phyloP scores from a whole-genome alignment of 1,140 invertebrate genomes.

The Berghia stephanieae region DNA sequence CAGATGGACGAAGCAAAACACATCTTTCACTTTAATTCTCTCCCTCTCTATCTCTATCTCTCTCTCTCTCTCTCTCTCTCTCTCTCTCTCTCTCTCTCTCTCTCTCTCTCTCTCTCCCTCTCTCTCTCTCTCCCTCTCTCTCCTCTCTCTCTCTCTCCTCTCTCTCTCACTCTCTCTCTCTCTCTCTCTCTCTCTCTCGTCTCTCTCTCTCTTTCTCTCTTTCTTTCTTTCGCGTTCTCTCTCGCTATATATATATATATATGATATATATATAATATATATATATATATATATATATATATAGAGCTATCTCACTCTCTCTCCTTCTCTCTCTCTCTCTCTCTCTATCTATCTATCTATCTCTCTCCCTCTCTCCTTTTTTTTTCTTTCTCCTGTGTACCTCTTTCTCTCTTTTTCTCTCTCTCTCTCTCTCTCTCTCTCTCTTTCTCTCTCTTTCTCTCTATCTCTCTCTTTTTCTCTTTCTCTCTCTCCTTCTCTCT shows the following conservation, averaged over 20 bases:
- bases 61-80: slow-evolving; percentile 7
- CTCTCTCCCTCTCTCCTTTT: slow-evolving; percentile 21
- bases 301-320: no score
- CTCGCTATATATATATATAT: no score
- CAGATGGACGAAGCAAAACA: not conserved
- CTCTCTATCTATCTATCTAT: slow-evolving; percentile 8
- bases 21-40: not conserved
- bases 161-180: not conserved
- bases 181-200: no score
- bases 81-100: not conserved
- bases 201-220: no score
- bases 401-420: no score
- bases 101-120: not conserved
- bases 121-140: not conserved
- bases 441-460: slow-evolving; percentile 2
- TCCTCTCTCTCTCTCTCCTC: no score
- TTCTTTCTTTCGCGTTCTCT: no score
- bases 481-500: no score
- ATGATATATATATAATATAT: no score
- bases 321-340: no score
- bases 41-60: not conserved
- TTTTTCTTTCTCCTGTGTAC: not conserved
- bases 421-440: slow-evolving; percentile 23
- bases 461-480: no score
- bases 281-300: no score